Percentiles rank a stretch among this genome's conserved stretches.
phyloP scores from a whole-genome alignment of 1,140 invertebrate species.

The Bombus haemorrhoidalis region DNA sequence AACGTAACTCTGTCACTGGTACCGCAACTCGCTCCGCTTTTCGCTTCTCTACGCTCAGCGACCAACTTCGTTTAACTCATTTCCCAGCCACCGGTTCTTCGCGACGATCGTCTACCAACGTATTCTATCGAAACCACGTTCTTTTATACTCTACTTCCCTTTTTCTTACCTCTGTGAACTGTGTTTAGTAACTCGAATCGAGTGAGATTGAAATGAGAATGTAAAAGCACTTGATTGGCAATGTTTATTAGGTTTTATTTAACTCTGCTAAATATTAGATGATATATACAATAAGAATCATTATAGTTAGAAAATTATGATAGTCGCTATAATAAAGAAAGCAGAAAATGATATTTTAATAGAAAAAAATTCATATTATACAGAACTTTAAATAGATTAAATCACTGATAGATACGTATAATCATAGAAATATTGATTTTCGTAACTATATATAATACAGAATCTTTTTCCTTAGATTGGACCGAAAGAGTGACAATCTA shows the following conservation, averaged over 20 bases:
- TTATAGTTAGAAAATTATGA: no score
- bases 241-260: no score
- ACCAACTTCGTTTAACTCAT: slow-evolving; percentile 57
- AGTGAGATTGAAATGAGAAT: not conserved
- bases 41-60: not conserved
- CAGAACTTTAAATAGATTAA: not conserved
- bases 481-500: slow-evolving; percentile 14
- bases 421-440: not conserved
- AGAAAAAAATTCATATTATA: no score
- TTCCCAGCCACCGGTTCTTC: slow-evolving; percentile 35
- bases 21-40: slow-evolving; percentile 50
- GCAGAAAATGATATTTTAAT: no score
- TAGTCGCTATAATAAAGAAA: no score
- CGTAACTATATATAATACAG: not conserved
- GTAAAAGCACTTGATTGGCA: no score
- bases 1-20: slow-evolving; percentile 78
- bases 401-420: not conserved
- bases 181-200: not conserved
- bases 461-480: not conserved
- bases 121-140: slow-evolving; percentile 27
- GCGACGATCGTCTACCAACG: slow-evolving; percentile 42
- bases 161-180: slow-evolving; percentile 25
- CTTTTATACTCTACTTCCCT: not conserved
- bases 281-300: no score
- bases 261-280: no score